Evolutionary conservation across 2,113 vertebrate genomes (phyloP).

Genomic region (Cottus gobio): DNA sequence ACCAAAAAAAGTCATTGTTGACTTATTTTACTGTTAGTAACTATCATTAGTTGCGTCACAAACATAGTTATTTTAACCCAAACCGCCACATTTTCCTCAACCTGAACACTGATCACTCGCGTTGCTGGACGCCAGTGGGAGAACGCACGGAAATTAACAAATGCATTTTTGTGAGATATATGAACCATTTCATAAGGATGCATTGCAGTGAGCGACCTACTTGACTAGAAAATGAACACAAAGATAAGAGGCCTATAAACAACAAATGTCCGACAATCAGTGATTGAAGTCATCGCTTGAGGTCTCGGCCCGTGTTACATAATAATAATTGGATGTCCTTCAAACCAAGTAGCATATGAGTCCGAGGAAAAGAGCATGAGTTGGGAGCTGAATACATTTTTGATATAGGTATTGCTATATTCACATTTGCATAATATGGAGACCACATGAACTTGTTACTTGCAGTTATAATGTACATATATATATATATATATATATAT

Average conservation of each 20-base stretch:
- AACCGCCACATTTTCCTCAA: not conserved
- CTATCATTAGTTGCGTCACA: too few relatives aligned
- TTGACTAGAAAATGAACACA: not conserved
- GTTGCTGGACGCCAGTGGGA: not conserved
- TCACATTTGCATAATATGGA: not conserved
- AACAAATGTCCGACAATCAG: not conserved
- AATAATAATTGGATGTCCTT: constrained; percentile 2
- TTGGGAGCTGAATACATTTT: not conserved
- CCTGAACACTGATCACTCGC: not conserved
- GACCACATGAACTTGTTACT: not conserved
- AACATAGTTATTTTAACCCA: not conserved
- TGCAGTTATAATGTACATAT: not conserved
- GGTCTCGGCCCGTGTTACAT: not conserved
- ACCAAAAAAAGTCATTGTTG: too few relatives aligned
- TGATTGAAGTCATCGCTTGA: not conserved
- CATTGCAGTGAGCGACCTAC: not conserved
- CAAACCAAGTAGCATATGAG: not conserved
- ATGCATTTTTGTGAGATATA: not conserved
- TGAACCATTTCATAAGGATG: not conserved
- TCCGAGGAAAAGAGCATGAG: not conserved
- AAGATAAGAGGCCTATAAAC: not conserved
- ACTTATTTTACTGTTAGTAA: too few relatives aligned
- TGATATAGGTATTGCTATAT: not conserved
- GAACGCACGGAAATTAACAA: not conserved
- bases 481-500: too few relatives aligned